Conservation (phyloP, 1,140 invertebrate genomes). For the Metaphire vulgaris region DNA sequence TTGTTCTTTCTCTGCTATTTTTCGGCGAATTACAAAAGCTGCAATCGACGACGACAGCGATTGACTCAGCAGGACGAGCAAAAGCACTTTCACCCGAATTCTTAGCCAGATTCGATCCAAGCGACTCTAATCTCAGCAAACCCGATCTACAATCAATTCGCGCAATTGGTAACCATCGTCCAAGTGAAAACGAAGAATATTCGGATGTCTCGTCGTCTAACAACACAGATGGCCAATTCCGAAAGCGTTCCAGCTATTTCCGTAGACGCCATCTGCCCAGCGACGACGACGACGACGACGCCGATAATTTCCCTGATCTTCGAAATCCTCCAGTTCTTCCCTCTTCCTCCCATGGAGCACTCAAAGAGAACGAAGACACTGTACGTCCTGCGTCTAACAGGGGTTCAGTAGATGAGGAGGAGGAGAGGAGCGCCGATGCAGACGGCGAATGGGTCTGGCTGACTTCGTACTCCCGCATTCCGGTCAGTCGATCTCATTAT, state of each 20-base stretch:
- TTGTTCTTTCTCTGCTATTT: neutral
- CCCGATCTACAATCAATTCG: too few relatives aligned
- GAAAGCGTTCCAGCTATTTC: neutral
- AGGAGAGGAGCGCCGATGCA: too few relatives aligned
- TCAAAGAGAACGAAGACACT: too few relatives aligned
- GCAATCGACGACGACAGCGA: neutral
- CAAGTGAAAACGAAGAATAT: neutral
- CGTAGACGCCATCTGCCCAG: neutral
- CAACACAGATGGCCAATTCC: neutral
- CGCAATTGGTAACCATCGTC: too few relatives aligned
- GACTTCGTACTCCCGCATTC: neutral
- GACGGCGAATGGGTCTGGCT: neutral
- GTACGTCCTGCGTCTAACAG: neutral
- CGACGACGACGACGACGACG: neutral
- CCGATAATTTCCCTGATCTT: neutral
- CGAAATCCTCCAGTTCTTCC: too few relatives aligned
- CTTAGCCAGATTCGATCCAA: neutral
- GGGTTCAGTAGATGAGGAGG: neutral
- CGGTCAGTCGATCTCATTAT: too few relatives aligned
- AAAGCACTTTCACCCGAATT: neutral
- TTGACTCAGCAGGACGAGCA: neutral
- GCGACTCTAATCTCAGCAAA: neutral
- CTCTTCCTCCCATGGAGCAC: too few relatives aligned
- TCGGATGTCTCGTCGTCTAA: neutral
- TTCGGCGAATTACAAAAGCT: neutral